phyloP scores from a whole-genome alignment of 1,140 invertebrate species.

The Oryctes rhinoceros region DNA sequence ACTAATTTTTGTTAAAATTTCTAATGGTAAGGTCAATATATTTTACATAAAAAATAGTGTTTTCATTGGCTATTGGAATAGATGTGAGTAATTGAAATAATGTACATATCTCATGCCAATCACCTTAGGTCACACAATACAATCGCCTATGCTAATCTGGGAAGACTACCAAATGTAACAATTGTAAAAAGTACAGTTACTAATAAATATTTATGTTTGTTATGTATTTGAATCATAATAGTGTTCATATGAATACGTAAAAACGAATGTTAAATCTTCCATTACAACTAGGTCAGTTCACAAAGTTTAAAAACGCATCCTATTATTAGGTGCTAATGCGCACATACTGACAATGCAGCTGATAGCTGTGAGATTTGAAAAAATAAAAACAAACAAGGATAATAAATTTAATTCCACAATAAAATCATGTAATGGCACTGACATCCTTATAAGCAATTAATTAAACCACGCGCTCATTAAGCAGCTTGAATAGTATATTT shows the following conservation, averaged over 20 bases:
- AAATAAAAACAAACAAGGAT: background rate
- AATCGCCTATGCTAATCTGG: constrained; percentile 2
- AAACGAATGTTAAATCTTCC: background rate
- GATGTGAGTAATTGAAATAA: too few relatives aligned
- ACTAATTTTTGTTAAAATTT: too few relatives aligned
- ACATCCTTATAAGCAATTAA: background rate
- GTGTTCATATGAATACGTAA: background rate
- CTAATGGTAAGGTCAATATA: too few relatives aligned
- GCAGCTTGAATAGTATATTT: background rate
- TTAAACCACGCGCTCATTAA: constrained; percentile 17
- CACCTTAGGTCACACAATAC: background rate
- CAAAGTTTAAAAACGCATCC: background rate
- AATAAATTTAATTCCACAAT: background rate
- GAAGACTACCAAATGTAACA: background rate
- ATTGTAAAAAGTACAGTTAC: background rate
- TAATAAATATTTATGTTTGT: constrained; percentile 27
- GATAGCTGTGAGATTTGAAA: background rate
- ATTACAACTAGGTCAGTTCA: constrained; percentile 12
- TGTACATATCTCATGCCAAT: too few relatives aligned
- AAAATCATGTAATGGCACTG: background rate
- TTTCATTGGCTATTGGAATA: too few relatives aligned
- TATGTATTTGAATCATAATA: constrained; percentile 22
- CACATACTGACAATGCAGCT: background rate
- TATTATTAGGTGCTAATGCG: too few relatives aligned
- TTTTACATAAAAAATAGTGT: too few relatives aligned